Evolutionary conservation across 2,797 vertebrate species (phyloP).

Genomic region (Bucorvus abyssinicus): DNA sequence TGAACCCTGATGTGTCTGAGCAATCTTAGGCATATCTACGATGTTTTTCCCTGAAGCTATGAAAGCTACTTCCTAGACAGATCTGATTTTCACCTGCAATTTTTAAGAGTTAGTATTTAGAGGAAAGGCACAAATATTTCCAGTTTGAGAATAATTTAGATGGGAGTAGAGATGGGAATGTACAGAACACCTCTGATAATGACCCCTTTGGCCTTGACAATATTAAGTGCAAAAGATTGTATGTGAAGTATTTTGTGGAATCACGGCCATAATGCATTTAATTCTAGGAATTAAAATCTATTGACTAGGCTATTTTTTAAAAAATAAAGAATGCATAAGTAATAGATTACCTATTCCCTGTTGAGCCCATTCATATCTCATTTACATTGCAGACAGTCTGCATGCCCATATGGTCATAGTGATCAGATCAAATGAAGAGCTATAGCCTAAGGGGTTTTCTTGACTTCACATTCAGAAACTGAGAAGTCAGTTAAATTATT

Average conservation of each 20-base stretch:
- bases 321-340: not conserved
- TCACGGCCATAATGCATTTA: not conserved
- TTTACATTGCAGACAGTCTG: not conserved
- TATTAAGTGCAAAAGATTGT: not conserved
- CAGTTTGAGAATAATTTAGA: not conserved
- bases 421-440: slow-evolving; percentile 9
- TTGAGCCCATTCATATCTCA: not conserved
- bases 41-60: not conserved
- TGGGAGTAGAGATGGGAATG: not conserved
- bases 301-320: not conserved
- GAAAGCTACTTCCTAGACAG: not conserved
- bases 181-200: not conserved
- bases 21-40: not conserved
- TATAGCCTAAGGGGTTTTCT: not conserved
- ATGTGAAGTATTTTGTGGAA: not conserved
- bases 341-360: not conserved
- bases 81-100: not conserved
- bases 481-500: slow-evolving; percentile 8
- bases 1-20: not conserved
- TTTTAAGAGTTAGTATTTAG: not conserved
- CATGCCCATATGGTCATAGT: not conserved
- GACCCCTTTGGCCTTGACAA: not conserved
- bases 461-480: not conserved
- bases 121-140: not conserved
- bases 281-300: not conserved